Evolutionary conservation across 2,888 invertebrate genomes (phyloP), one percentile per base, ranked within the genome.

Genomic region (Apotomis turbidana): DNA sequence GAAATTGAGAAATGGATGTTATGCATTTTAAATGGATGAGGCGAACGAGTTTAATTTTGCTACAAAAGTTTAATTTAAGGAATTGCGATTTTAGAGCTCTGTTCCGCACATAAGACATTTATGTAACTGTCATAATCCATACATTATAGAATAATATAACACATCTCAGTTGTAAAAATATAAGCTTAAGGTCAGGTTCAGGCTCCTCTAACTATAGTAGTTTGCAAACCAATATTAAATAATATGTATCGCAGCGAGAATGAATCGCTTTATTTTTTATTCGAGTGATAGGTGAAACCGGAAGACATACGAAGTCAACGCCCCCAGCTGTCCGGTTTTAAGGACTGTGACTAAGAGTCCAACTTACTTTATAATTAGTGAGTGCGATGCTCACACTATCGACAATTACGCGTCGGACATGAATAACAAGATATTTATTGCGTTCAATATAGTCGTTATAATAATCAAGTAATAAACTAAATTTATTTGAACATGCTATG

Each of bases 1-100:
- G 91, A 74, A 91, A 93, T 71, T 51, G 41, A 67, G 36, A 74
- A 61, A 36, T 5, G 0, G 12, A 5, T 38, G 58, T 67, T 67
- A 46, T 15, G n/a, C 9, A 8, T 46, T 12, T 6, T 49, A 9
- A 3, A 49, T 41, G 41, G 41, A 6, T 41, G 0, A 6, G 41
- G 41, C 41, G 3, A 1, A 41, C 41, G 41, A 41, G 41, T 6
- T 41, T 41, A 27, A 27, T 27, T 27, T 27, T 27, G 27, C 27
- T 27, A 27, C 27, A n/a, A n/a, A n/a, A n/a, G n/a, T n/a, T n/a
- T n/a, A n/a, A 27, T 27, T 27, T 27, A 27, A 27, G 27, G 27
- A 27, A 27, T 27, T 27, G 27, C 27, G 1, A 2, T 27, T 27
- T 27, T 27, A 27, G 27, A 27, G 27, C 27, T 27, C 27, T 27